These are phyloP conservation scores for Xenops minutus DNA, from an alignment of 2,797 vertebrate species.

Conservation along the genomic window DNA sequence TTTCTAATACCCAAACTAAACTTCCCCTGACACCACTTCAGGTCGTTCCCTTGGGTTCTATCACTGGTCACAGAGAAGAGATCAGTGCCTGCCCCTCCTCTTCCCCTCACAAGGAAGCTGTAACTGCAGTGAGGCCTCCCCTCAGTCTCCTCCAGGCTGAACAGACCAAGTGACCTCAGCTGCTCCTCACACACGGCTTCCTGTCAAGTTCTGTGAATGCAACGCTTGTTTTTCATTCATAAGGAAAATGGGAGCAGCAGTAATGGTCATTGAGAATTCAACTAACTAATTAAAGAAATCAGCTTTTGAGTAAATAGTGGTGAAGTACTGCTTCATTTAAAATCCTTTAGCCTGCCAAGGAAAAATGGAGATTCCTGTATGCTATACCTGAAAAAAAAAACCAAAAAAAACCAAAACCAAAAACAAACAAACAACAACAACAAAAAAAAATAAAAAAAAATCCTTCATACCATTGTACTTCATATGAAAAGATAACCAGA, in stretches of 20 bases:
- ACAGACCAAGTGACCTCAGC: not conserved
- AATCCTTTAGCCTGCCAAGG: not conserved
- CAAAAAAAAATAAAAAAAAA: no score
- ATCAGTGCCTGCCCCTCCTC: not conserved
- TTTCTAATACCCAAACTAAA: not conserved
- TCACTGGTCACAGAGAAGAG: not conserved
- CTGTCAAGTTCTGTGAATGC: not conserved
- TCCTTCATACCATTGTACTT: not conserved
- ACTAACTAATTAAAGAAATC: not conserved
- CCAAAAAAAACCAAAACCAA: no score
- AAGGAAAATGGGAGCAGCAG: not conserved
- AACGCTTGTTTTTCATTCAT: accelerated
- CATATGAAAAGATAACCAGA: not conserved
- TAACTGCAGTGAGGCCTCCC: not conserved
- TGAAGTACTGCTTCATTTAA: not conserved
- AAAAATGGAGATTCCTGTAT: not conserved
- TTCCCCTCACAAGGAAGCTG: not conserved
- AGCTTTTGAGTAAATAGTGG: not conserved
- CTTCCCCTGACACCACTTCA: not conserved
- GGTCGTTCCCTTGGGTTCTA: not conserved
- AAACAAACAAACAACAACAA: no score
- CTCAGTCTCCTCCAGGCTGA: not conserved
- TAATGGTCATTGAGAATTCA: not conserved
- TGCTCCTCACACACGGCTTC: not conserved
- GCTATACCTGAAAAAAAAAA: not conserved